Evolutionary conservation across 2,113 vertebrate species (phyloP), one percentile per base, ranked within the genome.

Genomic region (Phyllostomus discolor): DNA sequence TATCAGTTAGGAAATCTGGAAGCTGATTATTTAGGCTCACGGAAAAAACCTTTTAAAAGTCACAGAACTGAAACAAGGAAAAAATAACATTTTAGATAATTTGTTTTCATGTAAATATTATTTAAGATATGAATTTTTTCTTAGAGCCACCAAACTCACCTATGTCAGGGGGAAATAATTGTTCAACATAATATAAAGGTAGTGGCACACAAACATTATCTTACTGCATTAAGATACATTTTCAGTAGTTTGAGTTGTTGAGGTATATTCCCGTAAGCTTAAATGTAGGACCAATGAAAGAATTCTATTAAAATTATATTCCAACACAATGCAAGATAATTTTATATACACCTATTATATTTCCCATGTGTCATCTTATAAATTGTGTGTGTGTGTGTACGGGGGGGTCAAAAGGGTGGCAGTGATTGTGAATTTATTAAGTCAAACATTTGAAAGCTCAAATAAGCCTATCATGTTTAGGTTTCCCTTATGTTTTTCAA

Each of bases 391-490:
- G 48, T 59, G 8, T 64, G 50, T 66, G 22, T 73, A 17, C n/a
- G 73, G 54, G 67, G 67, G 17, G 4, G 14, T 26, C 8, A 10
- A 70, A 82, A 67, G 48, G 38, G 66, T n/a, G 9, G 9, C 79
- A 50, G n/a, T 10, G 48, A 81, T 16, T 52, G 50, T 17, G 41
- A 89, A 95, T 81, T 54, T 90, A 91, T 57, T 85, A 91, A 93
- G 70, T 20, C 82, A 96, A 89, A 75, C 93, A 96, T 91, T 62
- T 87, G 69, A 76, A 97, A 69, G 62, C 81, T 96, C 86, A 96
- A 78, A 85, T 20, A 38, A 70, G 92, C 95, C 96, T 57, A 87
- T 57, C 88, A 81, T 10, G 22, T 66, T 88, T 92, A 92, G 59
- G n/a, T 33, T 96, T 5, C 24, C 95, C 88, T 92, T 87, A 16